Evolutionary conservation across 2,888 invertebrate species (phyloP).

Genomic region (Athalia circularis): DNA sequence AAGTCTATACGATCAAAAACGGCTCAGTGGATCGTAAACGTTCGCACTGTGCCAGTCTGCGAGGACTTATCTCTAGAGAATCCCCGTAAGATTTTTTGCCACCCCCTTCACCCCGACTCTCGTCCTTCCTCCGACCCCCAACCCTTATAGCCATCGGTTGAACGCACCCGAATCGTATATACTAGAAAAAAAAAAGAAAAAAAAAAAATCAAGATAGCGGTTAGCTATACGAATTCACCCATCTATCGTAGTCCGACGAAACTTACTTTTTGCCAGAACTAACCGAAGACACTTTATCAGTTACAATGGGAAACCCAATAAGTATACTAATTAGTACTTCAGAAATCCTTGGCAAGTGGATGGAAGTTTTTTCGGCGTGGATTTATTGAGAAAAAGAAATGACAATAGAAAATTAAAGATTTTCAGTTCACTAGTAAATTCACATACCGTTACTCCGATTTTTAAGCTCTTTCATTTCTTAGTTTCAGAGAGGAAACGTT

Average conservation of each 20-base stretch:
- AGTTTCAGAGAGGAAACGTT: not conserved
- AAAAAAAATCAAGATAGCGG: constrained; percentile 20
- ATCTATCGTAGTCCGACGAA: not conserved
- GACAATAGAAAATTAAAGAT: too few species aligned
- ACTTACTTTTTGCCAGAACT: constrained; percentile 29
- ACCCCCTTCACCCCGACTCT: not conserved
- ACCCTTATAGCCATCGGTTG: constrained; percentile 3
- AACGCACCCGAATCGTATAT: constrained; percentile 33
- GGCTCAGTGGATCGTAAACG: constrained; percentile 45
- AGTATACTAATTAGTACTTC: constrained; percentile 12
- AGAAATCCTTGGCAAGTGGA: not conserved
- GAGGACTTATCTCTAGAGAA: constrained; percentile 33
- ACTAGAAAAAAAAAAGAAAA: not conserved
- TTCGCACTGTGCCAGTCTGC: constrained; percentile 16
- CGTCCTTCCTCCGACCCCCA: too few species aligned
- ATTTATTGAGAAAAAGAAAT: too few species aligned
- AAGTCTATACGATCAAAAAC: constrained; percentile 42
- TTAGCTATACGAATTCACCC: not conserved
- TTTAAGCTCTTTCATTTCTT: not conserved
- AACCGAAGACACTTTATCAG: not conserved
- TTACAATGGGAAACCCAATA: not conserved
- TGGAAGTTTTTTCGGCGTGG: too few species aligned
- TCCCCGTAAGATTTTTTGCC: constrained; percentile 39
- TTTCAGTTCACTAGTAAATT: not conserved
- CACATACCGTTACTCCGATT: not conserved